Evolutionary conservation across 2,888 invertebrate species (phyloP).

Genomic region (Melanostoma scalare): DNA sequence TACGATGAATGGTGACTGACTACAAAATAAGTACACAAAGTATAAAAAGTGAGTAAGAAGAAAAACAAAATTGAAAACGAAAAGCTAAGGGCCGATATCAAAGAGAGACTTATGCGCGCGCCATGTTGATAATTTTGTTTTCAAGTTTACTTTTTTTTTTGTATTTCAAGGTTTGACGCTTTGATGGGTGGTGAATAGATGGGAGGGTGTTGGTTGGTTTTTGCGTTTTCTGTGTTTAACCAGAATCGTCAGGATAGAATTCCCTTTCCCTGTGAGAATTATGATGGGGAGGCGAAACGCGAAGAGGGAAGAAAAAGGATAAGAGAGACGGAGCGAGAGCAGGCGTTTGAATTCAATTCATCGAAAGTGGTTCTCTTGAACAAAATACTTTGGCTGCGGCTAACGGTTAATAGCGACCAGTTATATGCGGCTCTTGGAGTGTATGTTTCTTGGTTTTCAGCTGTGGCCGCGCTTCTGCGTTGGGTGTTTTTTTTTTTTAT

Average conservation of each 20-base stretch:
- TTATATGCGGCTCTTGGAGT: constrained; percentile 71
- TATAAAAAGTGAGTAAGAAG: constrained; percentile 20
- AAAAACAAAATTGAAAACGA: constrained; percentile 26
- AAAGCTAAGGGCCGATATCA: constrained; percentile 17
- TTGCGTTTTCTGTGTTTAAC: constrained; percentile 73
- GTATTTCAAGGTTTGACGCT: constrained; percentile 65
- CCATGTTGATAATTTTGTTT: constrained; percentile 55
- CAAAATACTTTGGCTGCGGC: constrained; percentile 62
- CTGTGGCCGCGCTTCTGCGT: constrained; percentile 59
- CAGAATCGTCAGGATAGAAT: constrained; percentile 65
- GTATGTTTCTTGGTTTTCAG: constrained; percentile 69
- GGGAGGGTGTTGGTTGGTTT: constrained; percentile 64
- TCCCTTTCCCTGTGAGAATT: constrained; percentile 43
- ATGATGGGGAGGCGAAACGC: constrained; percentile 1
- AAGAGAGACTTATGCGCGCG: constrained; percentile 66
- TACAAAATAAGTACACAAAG: constrained; percentile 23
- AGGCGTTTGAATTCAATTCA: constrained; percentile 54
- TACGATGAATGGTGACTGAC: constrained; percentile 25
- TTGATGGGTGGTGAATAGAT: constrained; percentile 32
- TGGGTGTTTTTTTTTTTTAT: constrained; percentile 35
- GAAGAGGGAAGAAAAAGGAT: constrained; percentile 46
- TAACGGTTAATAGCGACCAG: constrained; percentile 71
- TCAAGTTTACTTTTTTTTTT: constrained; percentile 21
- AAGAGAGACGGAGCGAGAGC: constrained; percentile 63
- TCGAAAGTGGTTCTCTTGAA: constrained; percentile 66